Evolutionary conservation across 1,140 invertebrate genomes (phyloP).

Genomic region (Bemisia tabaci): DNA sequence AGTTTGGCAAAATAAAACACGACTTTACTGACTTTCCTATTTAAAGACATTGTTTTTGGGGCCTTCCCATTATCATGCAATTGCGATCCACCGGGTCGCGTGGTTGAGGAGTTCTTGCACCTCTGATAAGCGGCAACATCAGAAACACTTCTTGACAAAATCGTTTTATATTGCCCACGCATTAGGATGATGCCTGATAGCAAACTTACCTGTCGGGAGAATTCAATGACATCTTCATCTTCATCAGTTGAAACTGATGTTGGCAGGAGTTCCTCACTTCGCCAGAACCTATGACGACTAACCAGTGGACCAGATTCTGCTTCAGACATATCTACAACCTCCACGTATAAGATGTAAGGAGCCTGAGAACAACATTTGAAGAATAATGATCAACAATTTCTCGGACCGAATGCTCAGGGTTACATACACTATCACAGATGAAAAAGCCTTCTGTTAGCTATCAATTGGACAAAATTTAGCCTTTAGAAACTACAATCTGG

Average conservation of each 20-base stretch:
- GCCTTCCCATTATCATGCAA: no score
- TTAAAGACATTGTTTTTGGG: no score
- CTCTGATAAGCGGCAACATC: neutral
- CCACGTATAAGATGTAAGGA: constrained; percentile 95
- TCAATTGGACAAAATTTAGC: no score
- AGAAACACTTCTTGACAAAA: neutral
- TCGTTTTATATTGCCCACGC: neutral
- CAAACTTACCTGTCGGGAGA: constrained; percentile 22
- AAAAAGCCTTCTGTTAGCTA: no score
- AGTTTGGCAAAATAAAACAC: no score
- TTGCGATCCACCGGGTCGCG: no score
- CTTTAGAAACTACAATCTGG: no score
- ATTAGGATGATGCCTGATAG: neutral
- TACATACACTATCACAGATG: no score
- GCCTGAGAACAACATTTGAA: constrained; percentile 57
- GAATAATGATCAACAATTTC: no score
- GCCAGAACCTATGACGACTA: constrained; percentile 73
- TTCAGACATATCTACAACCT: constrained; percentile 86
- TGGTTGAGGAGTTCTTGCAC: no score
- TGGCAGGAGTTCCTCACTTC: constrained; percentile 79
- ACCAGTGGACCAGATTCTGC: constrained; percentile 60
- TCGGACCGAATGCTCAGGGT: no score
- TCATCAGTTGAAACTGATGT: constrained; percentile 27
- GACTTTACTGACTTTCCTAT: no score
- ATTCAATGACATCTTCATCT: constrained; percentile 31